Base-by-base conservation (phyloP, 2,888 invertebrate genomes). In the Meghimatium bilineatum region DNA sequence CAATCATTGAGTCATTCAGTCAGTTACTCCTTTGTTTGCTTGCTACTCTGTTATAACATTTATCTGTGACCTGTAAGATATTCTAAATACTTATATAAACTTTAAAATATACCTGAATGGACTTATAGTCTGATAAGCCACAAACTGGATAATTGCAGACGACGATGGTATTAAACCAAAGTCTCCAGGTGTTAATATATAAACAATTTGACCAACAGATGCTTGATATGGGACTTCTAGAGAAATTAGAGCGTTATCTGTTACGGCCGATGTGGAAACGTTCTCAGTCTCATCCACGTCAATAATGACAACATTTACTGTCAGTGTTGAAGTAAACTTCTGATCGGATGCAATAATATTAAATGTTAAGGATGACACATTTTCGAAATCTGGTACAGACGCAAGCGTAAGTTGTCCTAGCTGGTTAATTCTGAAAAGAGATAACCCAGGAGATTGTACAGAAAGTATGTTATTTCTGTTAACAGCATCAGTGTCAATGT, bases 401-500 rank as follows among this genome's bases (percentile, higher is more conserved):
- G 76, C 80, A 1, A 89, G 77, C 12, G 49, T 81, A 14, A 90
- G 56, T 17, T 69, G 69, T 3, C 89, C 89, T 5, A 84, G 66
- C 6, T 66, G 77, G 26, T 86, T 85, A 2, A 89, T 78, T 26
- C 32, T 71, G 71, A 89, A 87, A 38, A 87, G 66, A 0, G 76
- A 49, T 8, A 71, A 69, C 0, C 87, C 88, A 17, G 86, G 69
- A 14, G 67, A 32, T 26, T 75, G 77, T 67, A 89, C 85, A 20
- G 82, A 63, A 60, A 88, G 88, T 0, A 82, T 80, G 14, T 89
- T 38, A 34, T 86, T 83, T 63, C 88, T 89, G 85, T 89, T 89
- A 29, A 82, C 56, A 20, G 87, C 87, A 29, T 72, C 75, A 32
- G 67, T 71, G 80, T 92, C 92, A 0, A 80, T 84, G 85, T 92